Base-by-base conservation (phyloP, 2,888 invertebrate species). In the Drosophila greeni region DNA sequence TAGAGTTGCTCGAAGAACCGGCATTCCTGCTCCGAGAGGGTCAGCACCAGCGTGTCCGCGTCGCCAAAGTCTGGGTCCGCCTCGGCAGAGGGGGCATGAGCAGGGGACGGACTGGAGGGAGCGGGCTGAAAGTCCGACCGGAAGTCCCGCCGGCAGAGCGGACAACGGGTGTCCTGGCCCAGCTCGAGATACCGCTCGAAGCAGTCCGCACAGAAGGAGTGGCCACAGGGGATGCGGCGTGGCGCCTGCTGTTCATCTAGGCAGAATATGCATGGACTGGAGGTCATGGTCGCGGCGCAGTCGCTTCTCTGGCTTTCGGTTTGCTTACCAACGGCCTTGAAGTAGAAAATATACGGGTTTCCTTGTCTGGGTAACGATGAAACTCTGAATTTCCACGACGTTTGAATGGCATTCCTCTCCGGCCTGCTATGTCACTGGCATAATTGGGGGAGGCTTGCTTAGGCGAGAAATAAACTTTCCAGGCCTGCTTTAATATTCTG, bases 21-120 rank as follows among this genome's bases (percentile, higher is more conserved):
- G 18, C 74, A 65, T 31, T 78, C 77, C 57, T 79, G 70, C 3
- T 79, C 79, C n/a, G 76, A 70, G 8, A 77, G 68, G 3, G 72
- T 79, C 51, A 77, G 42, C 34, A 73, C 29, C 55, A 77, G 59
- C 3, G 74, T 77, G 36, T 77, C 79, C 29, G 51, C 6, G 14
- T 51, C 62, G 3, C 24, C 36, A 4, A n/a, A 37, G 23, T 23
- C 45, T 24, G 29, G 7, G 2, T 31, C 43, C 16, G 53, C 24
- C 31, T 47, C 45, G 5, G 29, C 8, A 5, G 14, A 31, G 8
- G 3, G 18, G 18, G 7, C 18, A 45, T 12, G 2, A 3, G 7
- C 16, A 16, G 16, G 26, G 18, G 12, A 18, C 5, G 24, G 9
- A 12, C 5, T 9, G 3, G 31, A 20, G 29, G 42, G 14, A 14